Base-by-base conservation (phyloP, 2,797 vertebrate species). In the Sebastes iracundus region DNA sequence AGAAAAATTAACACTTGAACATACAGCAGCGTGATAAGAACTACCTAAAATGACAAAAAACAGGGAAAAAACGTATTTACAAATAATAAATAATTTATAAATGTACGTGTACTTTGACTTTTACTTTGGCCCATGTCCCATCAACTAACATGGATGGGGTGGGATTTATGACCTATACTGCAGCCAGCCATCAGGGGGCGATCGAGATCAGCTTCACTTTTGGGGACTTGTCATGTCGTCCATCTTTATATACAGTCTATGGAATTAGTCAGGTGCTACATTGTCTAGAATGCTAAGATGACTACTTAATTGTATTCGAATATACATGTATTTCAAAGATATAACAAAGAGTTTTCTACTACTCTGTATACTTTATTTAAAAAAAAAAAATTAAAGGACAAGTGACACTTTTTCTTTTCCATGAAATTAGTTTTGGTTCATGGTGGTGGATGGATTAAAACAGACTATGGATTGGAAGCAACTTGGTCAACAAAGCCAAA, bases 371-470 rank as follows among this genome's bases (percentile, higher is more conserved):
- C 30, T 16, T 23, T 38, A 6, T 32, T 42, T 11, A 9, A 28
- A 64, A 22, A 13, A 6, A 32, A 38, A 38, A 38, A 38, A 16
- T 8, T 0, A 22, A 30, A 4, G 22, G 18, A 22, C 8, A 42
- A 9, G 7, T 75, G 59, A 14, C 2, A 7, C 0, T 7, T 30
- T 59, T 79, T 63, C 5, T 68, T 75, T 75, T 60, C 67, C 1
- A 18, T 53, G 18, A 16, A 32, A 14, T 49, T 61, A 8, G n/a
- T 16, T 49, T 55, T 84, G 70, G 71, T 82, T 80, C 42, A 78
- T 71, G n/a, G 77, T 86, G 86, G 88, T 92, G 90, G 87, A 63
- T 89, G 82, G 87, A 93, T 93, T 75, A 42, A 56, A 72, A n/a
- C 2, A 65, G n/a, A 79, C 7, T 5, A 35, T 6, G 64, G 11